Percentiles rank a stretch among this genome's conserved stretches.
phyloP scores from a whole-genome alignment of 2,797 vertebrate genomes.

The Platalea minor region DNA sequence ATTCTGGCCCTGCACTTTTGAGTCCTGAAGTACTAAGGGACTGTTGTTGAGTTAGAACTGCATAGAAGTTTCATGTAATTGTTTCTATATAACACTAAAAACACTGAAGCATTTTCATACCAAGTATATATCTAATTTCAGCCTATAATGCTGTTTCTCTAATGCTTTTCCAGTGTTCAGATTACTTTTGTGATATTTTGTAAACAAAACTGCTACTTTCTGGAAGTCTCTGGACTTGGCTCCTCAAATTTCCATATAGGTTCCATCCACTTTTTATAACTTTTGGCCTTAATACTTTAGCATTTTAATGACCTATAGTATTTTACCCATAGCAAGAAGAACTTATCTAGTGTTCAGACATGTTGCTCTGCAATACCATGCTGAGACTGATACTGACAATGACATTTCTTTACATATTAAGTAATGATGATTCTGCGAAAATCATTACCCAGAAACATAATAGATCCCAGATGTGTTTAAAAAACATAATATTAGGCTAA shows the following conservation, averaged over 20 bases:
- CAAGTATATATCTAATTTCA: neutral
- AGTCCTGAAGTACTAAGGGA: neutral
- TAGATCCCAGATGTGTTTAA: slow-evolving; percentile 50
- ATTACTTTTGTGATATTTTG: neutral
- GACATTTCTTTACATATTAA: neutral
- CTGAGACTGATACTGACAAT: neutral
- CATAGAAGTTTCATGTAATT: neutral
- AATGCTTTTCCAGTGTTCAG: neutral
- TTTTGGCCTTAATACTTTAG: neutral
- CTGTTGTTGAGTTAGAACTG: neutral
- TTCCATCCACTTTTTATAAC: neutral
- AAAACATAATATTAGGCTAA: slow-evolving; percentile 4
- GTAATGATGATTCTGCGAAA: slow-evolving; percentile 24
- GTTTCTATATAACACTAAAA: neutral
- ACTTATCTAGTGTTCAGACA: neutral
- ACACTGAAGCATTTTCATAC: neutral
- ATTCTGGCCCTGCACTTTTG: neutral
- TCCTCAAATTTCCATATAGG: neutral
- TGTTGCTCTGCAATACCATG: neutral
- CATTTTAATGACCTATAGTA: neutral
- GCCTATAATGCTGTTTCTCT: neutral
- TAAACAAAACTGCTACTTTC: neutral
- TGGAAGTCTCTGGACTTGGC: neutral
- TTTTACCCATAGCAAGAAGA: neutral
- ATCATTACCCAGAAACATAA: slow-evolving; percentile 38